Conservation (phyloP, 2,888 invertebrate species). For the Drosophila cyrtoloma region DNA sequence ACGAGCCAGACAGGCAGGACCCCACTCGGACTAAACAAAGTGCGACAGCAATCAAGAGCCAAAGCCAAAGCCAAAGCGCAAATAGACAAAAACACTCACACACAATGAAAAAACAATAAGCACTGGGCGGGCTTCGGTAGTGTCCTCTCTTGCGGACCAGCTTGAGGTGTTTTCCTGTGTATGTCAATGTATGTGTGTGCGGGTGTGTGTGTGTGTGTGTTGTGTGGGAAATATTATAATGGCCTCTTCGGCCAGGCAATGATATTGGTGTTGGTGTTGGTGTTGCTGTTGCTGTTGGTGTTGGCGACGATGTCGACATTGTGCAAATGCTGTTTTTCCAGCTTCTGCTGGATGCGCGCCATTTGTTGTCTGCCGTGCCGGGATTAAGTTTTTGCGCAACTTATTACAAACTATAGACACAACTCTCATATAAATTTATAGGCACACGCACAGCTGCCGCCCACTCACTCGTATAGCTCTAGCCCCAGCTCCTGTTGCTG, state of each 20-base stretch:
- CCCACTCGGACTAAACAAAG: constrained; percentile 57
- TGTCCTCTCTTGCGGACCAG: constrained; percentile 21
- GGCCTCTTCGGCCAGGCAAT: constrained; percentile 39
- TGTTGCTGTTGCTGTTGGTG: neutral
- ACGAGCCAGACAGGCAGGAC: constrained; percentile 14
- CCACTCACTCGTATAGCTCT: neutral
- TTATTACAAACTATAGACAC: constrained; percentile 73
- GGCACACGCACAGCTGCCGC: constrained; percentile 65
- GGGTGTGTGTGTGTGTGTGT: constrained; percentile 13
- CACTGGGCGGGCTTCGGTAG: constrained; percentile 35
- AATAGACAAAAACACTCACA: constrained; percentile 63
- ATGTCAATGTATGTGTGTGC: constrained; percentile 6
- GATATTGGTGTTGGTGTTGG: neutral
- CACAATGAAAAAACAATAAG: constrained; percentile 74
- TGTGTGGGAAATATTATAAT: constrained; percentile 60
- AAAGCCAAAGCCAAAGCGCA: constrained; percentile 55
- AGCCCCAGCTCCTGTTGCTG: neutral
- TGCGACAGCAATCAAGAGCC: constrained; percentile 74
- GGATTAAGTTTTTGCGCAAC: constrained; percentile 77
- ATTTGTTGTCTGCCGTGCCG: constrained; percentile 56
- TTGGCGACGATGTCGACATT: constrained; percentile 36
- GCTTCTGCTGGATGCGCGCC: constrained; percentile 47
- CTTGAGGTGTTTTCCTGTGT: constrained; percentile 30
- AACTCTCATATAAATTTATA: constrained; percentile 64
- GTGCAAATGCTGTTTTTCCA: constrained; percentile 39